phyloP scores from a whole-genome alignment of 1,140 invertebrate species.

The Zaprionus tsacasi region DNA sequence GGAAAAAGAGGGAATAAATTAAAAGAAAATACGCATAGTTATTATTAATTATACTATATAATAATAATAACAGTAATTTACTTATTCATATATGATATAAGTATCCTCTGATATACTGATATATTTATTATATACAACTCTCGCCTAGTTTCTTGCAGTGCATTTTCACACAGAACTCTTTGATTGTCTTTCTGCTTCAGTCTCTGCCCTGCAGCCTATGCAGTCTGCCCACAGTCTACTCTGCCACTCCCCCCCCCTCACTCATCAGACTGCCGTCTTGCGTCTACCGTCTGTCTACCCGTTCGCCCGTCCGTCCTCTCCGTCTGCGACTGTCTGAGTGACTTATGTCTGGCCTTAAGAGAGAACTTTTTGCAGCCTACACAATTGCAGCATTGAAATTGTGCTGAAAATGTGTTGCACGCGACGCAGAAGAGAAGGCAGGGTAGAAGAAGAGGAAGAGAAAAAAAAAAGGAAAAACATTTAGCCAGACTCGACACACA shows the following conservation, averaged over 20 bases:
- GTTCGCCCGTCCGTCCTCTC: not conserved
- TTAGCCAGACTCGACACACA: constrained; percentile 47
- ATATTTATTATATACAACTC: not conserved
- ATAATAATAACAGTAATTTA: not conserved
- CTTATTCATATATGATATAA: too few species aligned
- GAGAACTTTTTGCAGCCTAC: constrained; percentile 71
- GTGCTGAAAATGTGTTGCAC: constrained; percentile 62
- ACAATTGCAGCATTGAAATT: constrained; percentile 73
- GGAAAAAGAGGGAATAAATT: too few species aligned
- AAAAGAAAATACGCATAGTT: not conserved
- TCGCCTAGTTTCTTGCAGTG: constrained; percentile 3
- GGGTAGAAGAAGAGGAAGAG: constrained; percentile 8
- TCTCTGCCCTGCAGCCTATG: constrained; percentile 57
- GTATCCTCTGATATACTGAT: too few species aligned
- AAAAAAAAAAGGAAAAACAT: constrained; percentile 32
- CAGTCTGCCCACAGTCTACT: constrained; percentile 42
- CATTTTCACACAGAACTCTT: constrained; percentile 38
- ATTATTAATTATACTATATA: too few species aligned
- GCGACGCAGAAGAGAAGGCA: constrained; percentile 52
- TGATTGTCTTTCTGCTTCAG: constrained; percentile 73
- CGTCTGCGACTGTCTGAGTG: constrained; percentile 68
- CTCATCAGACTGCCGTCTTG: not conserved
- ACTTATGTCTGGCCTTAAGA: constrained; percentile 81
- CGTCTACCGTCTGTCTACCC: not conserved
- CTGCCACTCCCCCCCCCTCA: not conserved